Evolutionary conservation across 2,113 vertebrate genomes (phyloP), one percentile per base, ranked within the genome.

Genomic region (Cynoglossus semilaevis): DNA sequence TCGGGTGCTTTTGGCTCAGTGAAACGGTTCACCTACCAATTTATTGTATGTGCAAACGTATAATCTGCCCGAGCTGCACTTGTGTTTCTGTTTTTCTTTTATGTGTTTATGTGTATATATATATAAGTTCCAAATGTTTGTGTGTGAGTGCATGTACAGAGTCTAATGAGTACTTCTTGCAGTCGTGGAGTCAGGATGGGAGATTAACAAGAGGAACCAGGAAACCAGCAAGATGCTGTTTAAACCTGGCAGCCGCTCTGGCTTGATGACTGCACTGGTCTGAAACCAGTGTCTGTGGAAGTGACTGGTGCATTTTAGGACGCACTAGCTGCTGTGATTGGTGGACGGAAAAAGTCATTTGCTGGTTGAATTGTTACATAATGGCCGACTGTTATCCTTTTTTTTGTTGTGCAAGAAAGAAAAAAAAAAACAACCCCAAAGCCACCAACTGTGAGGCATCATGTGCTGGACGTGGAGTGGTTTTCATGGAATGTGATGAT

Each of bases 311-410:
- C 34, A 17, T 19, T 55, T 68, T 38, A n/a, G 47, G 36, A 67
- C 42, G 56, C 38, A 42, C 35, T 42, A 7, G 42, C 35, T 17
- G n/a, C 17, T 34, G 61, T 54, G 57, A 64, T 41, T 57, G 17
- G 18, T 52, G 68, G 54, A 70, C 29, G 67, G 70, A 51, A 64
- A 76, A 59, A 46, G 58, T 63, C 9, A 72, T 78, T 76, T 80
- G 74, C 74, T 74, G 77, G 19, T 51, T 60, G 34, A 58, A 63
- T 75, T 34, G 40, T 37, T 45, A 55, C 35, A 61, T 67, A 70
- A 59, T 69, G 67, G 45, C 4, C 19, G 17, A 50, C 59, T 75
- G 65, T 73, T 79, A 29, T 29, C 22, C 22, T 29, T 29, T 29
- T 29, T 29, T 29, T 29, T 29, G 2, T 29, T 29, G 22, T 29